Evolutionary conservation across 2,113 vertebrate genomes (phyloP), one percentile per base, ranked within the genome.

Genomic region (Tetrao urogallus): DNA sequence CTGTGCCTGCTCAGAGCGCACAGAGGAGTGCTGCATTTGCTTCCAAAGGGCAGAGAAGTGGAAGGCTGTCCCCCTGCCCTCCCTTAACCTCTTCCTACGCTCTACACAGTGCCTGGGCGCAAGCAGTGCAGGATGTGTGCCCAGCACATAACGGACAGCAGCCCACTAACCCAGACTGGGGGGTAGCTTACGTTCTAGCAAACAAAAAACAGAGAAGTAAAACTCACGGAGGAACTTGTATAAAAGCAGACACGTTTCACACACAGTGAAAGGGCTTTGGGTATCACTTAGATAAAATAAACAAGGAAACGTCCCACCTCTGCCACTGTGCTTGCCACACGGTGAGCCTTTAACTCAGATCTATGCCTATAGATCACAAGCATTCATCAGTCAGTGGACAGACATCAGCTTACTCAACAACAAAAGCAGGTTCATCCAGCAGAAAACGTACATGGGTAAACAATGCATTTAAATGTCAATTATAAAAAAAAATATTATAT

Each of bases 1-100:
- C 65, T 63, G 50, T 2, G 1, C 32, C 40, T 76, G 24, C 67
- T 69, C 69, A 32, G 0, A 34, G 48, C 34, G 32, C 1, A 50
- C 72, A 83, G 82, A 88, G 48, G 43, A 79, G 43, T 1, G 16
- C 54, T 77, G 21, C 4, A 30, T 42, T 80, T 73, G 54, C 80
- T 88, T 86, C 89, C 80, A 80, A 75, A 57, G 34, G 8, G 7
- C 42, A 64, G n/a, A 78, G 45, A 27, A 78, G 8, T 2, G 27
- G 38, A 75, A 40, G 40, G 34, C 74, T 78, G 57, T 76, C 76
- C 43, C 24, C 38, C 42, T 56, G 61, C 66, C 75, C n/a, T 93
- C 64, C 28, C 64, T 76, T 76, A 34, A 50, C 56, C 43, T 21
- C 25, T 30, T 65, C 34, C 13, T 10, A 42, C 8, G 56, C 56